Evolutionary conservation across 2,888 invertebrate species (phyloP).

Genomic region (Hirtodrosophila confusa): DNA sequence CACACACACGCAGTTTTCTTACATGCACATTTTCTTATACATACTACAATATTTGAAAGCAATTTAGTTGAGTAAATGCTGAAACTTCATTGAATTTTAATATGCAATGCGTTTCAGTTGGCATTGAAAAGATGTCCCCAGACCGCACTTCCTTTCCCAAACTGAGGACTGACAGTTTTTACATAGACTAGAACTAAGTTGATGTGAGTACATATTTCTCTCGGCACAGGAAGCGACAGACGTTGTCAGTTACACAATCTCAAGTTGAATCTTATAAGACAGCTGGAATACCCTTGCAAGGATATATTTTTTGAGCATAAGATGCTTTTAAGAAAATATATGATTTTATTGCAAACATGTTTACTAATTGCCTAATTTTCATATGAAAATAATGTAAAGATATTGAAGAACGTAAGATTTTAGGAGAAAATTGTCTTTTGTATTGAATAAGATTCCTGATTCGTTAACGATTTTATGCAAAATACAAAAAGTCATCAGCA

Average conservation of each 20-base stretch:
- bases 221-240: conserved; percentile 2
- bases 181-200: conserved; percentile 9
- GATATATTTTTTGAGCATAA: too few relatives aligned
- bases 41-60: conserved; percentile 55
- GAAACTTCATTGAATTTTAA: conserved; percentile 77
- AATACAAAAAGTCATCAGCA: too few relatives aligned
- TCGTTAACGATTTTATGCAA: too few relatives aligned
- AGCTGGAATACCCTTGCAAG: conserved; percentile 17
- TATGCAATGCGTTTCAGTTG: conserved; percentile 52
- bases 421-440: too few relatives aligned
- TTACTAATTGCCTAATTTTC: too few relatives aligned
- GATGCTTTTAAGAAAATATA: too few relatives aligned
- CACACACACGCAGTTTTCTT: neutral
- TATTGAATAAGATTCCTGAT: too few relatives aligned
- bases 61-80: conserved; percentile 71
- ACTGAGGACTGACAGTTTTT: conserved; percentile 20
- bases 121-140: conserved; percentile 41
- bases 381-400: too few relatives aligned
- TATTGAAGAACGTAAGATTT: too few relatives aligned
- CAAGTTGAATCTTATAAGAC: neutral
- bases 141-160: conserved; percentile 9
- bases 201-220: neutral
- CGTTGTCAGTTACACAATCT: conserved; percentile 12
- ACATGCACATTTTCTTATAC: conserved; percentile 23
- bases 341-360: too few relatives aligned